phyloP scores from a whole-genome alignment of 2,888 invertebrate species.

The Mimachlamys varia region DNA sequence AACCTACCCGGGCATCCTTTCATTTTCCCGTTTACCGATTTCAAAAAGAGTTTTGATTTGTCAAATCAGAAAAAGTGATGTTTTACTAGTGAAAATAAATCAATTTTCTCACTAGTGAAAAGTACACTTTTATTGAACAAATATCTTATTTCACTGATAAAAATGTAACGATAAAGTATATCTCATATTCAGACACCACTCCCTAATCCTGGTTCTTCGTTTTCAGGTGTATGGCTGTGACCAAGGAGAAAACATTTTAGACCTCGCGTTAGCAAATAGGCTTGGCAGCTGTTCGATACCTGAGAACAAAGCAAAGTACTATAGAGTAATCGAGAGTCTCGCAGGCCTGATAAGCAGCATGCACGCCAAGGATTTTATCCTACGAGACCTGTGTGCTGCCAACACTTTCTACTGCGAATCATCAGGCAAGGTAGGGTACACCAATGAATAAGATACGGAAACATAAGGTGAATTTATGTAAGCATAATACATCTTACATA shows the following conservation, averaged over 20 bases:
- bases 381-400: conserved; percentile 40
- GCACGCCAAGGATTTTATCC: conserved; percentile 32
- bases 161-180: too few species aligned
- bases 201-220: background rate
- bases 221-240: conserved; percentile 38
- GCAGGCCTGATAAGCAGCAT: conserved; percentile 15
- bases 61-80: too few species aligned
- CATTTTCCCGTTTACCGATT: too few species aligned
- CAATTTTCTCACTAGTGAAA: too few species aligned
- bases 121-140: too few species aligned
- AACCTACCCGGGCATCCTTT: too few species aligned
- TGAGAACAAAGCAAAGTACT: background rate
- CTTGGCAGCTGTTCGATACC: background rate
- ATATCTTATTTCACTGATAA: too few species aligned
- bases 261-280: conserved; percentile 36
- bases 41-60: too few species aligned
- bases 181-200: background rate
- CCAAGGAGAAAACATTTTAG: conserved; percentile 32
- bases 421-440: background rate
- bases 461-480: too few species aligned
- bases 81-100: too few species aligned
- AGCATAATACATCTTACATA: too few species aligned
- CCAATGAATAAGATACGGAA: too few species aligned
- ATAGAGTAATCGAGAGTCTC: conserved; percentile 10
- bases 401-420: conserved; percentile 21